Conservation (phyloP, 1,140 invertebrate genomes). For the Trichomalopsis sarcophagae region DNA sequence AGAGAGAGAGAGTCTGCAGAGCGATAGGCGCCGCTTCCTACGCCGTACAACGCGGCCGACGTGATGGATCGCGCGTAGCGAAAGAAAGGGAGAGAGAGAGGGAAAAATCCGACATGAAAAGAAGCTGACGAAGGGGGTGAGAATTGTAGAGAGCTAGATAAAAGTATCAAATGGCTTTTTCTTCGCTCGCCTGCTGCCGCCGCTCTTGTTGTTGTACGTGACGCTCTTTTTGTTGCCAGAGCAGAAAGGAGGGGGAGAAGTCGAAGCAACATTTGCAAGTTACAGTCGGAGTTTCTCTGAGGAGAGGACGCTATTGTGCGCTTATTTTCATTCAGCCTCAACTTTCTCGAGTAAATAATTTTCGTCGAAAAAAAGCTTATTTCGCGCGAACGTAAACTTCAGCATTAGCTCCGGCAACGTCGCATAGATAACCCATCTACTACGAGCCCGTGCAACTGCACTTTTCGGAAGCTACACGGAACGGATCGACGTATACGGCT, state of each 20-base stretch:
- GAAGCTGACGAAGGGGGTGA: conserved; percentile 50
- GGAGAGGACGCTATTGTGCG: neutral
- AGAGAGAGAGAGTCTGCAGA: conserved; percentile 18
- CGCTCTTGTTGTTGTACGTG: neutral
- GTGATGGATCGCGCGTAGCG: conserved; percentile 40
- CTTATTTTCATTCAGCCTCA: neutral
- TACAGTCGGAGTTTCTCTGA: neutral
- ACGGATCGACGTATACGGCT: neutral
- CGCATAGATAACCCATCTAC: neutral
- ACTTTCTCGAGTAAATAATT: neutral
- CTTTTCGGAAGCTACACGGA: neutral
- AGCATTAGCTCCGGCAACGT: neutral
- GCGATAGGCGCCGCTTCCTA: conserved; percentile 35
- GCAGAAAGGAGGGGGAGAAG: neutral
- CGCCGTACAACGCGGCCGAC: conserved; percentile 47
- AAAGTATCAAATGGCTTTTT: conserved; percentile 50
- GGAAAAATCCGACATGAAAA: conserved; percentile 37
- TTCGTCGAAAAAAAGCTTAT: neutral
- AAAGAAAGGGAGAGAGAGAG: neutral
- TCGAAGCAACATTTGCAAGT: conserved; percentile 7
- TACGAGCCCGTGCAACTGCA: neutral
- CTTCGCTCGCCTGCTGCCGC: neutral
- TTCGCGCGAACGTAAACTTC: too few species aligned
- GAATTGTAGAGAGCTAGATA: conserved; percentile 42
- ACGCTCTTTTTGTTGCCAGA: neutral